Base-by-base conservation (phyloP, 2,888 invertebrate species). In the Synergus umbraculus region DNA sequence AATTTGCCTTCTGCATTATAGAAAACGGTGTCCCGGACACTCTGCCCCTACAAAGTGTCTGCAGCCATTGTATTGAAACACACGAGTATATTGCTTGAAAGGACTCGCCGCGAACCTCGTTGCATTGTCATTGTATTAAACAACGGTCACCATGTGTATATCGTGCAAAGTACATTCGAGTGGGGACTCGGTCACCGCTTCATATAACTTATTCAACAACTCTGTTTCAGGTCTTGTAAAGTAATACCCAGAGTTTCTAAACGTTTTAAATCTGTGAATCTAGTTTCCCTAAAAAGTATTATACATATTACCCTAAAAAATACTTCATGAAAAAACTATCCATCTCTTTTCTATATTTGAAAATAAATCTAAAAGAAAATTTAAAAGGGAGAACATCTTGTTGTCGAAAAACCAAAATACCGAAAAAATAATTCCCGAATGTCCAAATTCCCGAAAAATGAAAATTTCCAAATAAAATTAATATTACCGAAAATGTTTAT, bases 91-190 rank as follows among this genome's bases (percentile, higher is more conserved):
- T 82, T 81, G 73, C 82, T 82, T 85, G 81, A 85, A 86, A 82
- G 83, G 86, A 86, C 85, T 85, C 87, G 87, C 87, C 87, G 85
- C 86, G 82, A 87, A 85, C 84, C 86, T 85, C 81, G 87, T 85
- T 84, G 89, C 87, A 90, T 92, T 92, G 91, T 91, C 90, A 90
- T 89, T 83, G 85, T 87, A 87, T 91, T 91, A 90, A 91, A 90
- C 90, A 91, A 90, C 88, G 86, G 78, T 18, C 54, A 76, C 66
- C 76, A 79, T 73, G 78, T 76, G 69, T 64, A 54, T 54, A 66
- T 78, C 78, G 73, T 66, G 65, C 41, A 58, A 58, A 63, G 78
- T 78, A 22, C 76, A 79, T 66, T 46, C 78, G 81, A 76, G 82
- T 81, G 81, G 79, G 79, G 80, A 76, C 82, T 76, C 22, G 78